Evolutionary conservation across 2,113 vertebrate species (phyloP), one percentile per base, ranked within the genome.

Genomic region (Cepphus grylle): DNA sequence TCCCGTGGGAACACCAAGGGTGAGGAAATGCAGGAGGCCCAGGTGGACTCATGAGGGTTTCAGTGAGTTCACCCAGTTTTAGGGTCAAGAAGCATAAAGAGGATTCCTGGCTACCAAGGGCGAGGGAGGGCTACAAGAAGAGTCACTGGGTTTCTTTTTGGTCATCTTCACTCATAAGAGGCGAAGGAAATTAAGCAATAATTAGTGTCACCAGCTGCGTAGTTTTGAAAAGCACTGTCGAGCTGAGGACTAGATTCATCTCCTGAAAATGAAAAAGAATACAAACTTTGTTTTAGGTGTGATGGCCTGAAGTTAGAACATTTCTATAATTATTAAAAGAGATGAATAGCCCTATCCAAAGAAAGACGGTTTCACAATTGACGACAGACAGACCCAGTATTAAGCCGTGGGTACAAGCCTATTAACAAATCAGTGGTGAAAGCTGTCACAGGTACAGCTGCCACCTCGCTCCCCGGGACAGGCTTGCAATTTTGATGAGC

Each of bases 161-260:
- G 86, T 73, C 87, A 87, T 47, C n/a, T n/a, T 52, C 67, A 83
- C 49, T 27, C 52, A 12, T 4, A 76, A 67, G 23, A 82, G 22
- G 50, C 40, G 65, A 74, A 91, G 50, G 69, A 91, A 94, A 93
- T 49, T 9, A 93, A 95, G 95, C 72, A 81, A 56, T 50, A 81
- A 85, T 94, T 50, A 85, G 52, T 29, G 71, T 90, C 74, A 85
- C 42, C 74, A 88, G 84, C 82, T 66, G 65, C 52, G 4, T 2
- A 40, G 77, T 40, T 83, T 52, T 65, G 90, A 84, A 81, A 80
- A 89, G 90, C 50, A 11, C 72, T 53, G 53, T 55, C 84, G 91
- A 90, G 72, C 40, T 3, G 69, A 95, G 69, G 47, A 63, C 32
- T 40, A 65, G 84, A 58, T 84, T 85, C 11, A 74, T 8, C 53